These are phyloP conservation scores for Campodea augens DNA, from an alignment of 1,140 invertebrate genomes.

Conservation along the genomic window DNA sequence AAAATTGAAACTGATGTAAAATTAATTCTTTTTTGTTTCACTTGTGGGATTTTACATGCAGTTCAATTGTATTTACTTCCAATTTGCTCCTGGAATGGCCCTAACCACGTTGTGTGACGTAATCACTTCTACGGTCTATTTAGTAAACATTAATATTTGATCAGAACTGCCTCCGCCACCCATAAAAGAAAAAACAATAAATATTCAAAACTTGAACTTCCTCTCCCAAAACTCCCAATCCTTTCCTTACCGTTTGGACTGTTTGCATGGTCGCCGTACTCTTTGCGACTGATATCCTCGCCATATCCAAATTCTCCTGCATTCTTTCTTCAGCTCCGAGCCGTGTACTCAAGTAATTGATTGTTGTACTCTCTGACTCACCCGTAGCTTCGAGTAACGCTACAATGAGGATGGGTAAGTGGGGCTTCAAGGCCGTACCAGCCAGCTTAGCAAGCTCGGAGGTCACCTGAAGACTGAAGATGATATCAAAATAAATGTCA, in stretches of 20 bases:
- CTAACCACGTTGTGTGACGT: too few relatives aligned
- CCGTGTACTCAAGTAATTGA: slow-evolving; percentile 58
- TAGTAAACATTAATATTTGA: too few relatives aligned
- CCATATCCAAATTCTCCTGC: slow-evolving; percentile 49
- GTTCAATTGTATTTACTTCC: too few relatives aligned
- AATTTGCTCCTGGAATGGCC: too few relatives aligned
- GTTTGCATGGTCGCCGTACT: slow-evolving; percentile 74
- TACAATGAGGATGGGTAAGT: slow-evolving; percentile 58
- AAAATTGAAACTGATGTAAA: too few relatives aligned
- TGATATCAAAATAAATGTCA: slow-evolving; percentile 10
- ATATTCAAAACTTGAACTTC: too few relatives aligned
- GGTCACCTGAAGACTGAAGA: slow-evolving; percentile 53
- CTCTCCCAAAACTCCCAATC: too few relatives aligned
- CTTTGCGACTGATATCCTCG: slow-evolving; percentile 53
- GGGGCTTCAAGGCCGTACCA: slow-evolving; percentile 53
- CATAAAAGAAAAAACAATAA: too few relatives aligned
- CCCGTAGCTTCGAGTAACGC: slow-evolving; percentile 65
- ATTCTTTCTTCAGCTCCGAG: slow-evolving; percentile 35
- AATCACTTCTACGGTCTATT: too few relatives aligned
- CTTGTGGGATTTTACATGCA: too few relatives aligned
- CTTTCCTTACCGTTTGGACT: slow-evolving; percentile 43
- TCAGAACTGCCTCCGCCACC: too few relatives aligned
- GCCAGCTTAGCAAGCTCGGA: slow-evolving; percentile 62
- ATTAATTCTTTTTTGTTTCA: too few relatives aligned
- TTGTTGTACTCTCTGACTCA: slow-evolving; percentile 55